A percentile compares a stretch with the other conserved stretches of the same genome.
phyloP scores from a whole-genome alignment of 2,888 invertebrate species.

The Agonopterix arenella region DNA sequence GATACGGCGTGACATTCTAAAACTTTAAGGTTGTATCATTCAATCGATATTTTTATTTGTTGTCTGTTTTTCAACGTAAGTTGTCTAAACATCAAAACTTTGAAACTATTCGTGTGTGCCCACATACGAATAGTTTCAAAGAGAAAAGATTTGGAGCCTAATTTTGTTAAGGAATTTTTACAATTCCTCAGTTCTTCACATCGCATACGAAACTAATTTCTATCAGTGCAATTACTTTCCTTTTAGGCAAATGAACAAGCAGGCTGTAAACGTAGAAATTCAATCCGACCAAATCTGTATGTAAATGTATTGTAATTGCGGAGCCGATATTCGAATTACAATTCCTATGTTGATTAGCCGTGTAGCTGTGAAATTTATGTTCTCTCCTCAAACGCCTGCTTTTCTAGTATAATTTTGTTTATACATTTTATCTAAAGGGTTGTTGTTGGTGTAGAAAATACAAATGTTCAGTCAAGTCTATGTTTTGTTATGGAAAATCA shows the following conservation, averaged over 20 bases:
- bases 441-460: slow-evolving; percentile 17
- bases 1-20: no score
- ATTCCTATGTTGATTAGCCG: slow-evolving; percentile 60
- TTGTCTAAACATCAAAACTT: no score
- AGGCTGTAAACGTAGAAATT: slow-evolving; percentile 53
- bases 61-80: no score
- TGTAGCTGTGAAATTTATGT: slow-evolving; percentile 51
- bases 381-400: slow-evolving; percentile 33
- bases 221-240: slow-evolving; percentile 61
- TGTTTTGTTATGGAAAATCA: no score
- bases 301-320: slow-evolving; percentile 70
- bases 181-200: not conserved
- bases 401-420: slow-evolving; percentile 59
- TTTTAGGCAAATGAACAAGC: slow-evolving; percentile 72
- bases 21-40: no score
- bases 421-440: slow-evolving; percentile 24
- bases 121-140: no score
- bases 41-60: no score
- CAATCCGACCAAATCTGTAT: slow-evolving; percentile 69
- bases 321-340: slow-evolving; percentile 63
- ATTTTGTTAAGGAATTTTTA: not conserved
- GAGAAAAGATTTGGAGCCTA: not conserved
- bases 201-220: slow-evolving; percentile 40
- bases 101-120: no score
- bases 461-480: not conserved